Conservation (phyloP, 2,888 invertebrate species). For the Sisyra nigra region DNA sequence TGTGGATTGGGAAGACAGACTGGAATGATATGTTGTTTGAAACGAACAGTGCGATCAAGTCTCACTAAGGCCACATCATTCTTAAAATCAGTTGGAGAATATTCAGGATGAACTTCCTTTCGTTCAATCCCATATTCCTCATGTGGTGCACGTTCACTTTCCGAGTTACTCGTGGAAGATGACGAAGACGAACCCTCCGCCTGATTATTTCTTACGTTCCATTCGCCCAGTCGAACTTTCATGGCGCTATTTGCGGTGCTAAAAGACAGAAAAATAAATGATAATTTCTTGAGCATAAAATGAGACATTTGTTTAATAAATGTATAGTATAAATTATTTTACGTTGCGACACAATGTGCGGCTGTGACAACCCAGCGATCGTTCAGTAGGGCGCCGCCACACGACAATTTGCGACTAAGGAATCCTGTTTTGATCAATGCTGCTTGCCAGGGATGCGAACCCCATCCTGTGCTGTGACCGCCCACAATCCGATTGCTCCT, state of each 20-base stretch:
- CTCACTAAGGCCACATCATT: slow-evolving; percentile 79
- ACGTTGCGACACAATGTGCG: slow-evolving; percentile 86
- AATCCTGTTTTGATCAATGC: slow-evolving; percentile 85
- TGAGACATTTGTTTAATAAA: neutral
- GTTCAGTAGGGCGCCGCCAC: slow-evolving; percentile 79
- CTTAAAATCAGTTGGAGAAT: slow-evolving; percentile 80
- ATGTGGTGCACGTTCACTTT: slow-evolving; percentile 54
- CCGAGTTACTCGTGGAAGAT: neutral
- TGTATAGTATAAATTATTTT: slow-evolving; percentile 18
- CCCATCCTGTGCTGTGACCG: slow-evolving; percentile 79
- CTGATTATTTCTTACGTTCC: slow-evolving; percentile 62
- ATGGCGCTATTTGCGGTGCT: slow-evolving; percentile 80
- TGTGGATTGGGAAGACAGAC: slow-evolving; percentile 73
- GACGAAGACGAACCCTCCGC: slow-evolving; percentile 29
- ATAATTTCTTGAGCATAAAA: neutral
- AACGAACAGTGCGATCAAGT: slow-evolving; percentile 63
- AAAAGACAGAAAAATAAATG: slow-evolving; percentile 16
- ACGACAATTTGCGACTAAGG: slow-evolving; percentile 75
- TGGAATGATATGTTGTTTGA: slow-evolving; percentile 84
- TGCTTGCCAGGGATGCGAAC: slow-evolving; percentile 89
- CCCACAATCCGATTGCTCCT: slow-evolving; percentile 84
- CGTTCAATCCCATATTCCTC: slow-evolving; percentile 80
- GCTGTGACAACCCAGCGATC: slow-evolving; percentile 87
- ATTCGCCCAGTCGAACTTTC: slow-evolving; percentile 78
- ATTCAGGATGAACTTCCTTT: slow-evolving; percentile 82